A percentile compares a stretch with the other conserved stretches of the same genome.
These are phyloP conservation scores for Megaceryle alcyon DNA, from an alignment of 2,797 vertebrate species.

Conservation along the genomic window DNA sequence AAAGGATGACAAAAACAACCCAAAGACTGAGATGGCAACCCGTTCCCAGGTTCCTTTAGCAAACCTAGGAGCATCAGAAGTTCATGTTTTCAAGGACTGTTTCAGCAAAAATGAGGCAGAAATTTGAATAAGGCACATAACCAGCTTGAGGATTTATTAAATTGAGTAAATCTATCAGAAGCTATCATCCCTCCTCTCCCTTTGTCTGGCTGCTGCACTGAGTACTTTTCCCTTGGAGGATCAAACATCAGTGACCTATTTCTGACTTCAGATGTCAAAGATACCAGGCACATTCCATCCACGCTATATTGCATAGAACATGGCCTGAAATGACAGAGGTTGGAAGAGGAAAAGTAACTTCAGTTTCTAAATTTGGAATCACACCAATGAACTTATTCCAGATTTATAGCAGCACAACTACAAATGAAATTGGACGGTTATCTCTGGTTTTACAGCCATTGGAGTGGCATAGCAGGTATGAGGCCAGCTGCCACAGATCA, in stretches of 20 bases:
- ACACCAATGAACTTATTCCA: not conserved
- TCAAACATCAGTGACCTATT: conserved; percentile 18
- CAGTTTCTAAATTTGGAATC: conserved; percentile 2
- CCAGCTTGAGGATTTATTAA: not conserved
- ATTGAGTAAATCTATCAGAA: not conserved
- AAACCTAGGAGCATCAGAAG: not conserved
- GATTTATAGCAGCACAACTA: conserved; percentile 17
- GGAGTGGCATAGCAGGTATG: conserved; percentile 11
- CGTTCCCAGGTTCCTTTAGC: not conserved
- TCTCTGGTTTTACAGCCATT: not conserved
- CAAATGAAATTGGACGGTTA: not conserved
- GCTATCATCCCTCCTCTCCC: not conserved
- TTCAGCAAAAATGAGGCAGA: not conserved
- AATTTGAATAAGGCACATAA: not conserved
- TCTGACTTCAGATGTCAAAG: conserved; percentile 13
- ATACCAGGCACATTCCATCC: not conserved
- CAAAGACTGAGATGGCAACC: not conserved
- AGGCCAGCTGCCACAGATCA: not conserved
- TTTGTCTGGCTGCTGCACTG: not conserved
- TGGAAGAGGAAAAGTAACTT: not conserved
- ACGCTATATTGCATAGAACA: not conserved
- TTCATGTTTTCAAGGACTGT: not conserved
- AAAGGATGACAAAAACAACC: not conserved
- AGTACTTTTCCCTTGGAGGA: not conserved
- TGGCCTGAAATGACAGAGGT: not conserved